Evolutionary conservation across 2,888 invertebrate species (phyloP).

Genomic region (Phragmatobia fuliginosa): DNA sequence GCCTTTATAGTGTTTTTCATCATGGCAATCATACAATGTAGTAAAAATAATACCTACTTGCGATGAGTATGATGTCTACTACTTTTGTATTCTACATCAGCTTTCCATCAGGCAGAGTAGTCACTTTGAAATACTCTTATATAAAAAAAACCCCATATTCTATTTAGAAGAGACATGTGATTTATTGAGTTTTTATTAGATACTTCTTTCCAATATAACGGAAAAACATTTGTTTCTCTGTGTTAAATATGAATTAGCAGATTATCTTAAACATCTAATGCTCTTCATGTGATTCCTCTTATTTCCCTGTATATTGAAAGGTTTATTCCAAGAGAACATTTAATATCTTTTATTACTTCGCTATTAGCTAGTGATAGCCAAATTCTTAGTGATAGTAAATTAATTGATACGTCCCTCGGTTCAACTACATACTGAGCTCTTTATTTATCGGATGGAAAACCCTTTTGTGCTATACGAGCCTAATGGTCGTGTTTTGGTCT

Average conservation of each 20-base stretch:
- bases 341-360: conserved; percentile 1
- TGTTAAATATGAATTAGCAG: neutral
- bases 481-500: conserved; percentile 84
- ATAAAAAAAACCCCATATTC: too few species aligned
- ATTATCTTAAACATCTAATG: neutral
- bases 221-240: too few species aligned
- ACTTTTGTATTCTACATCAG: too few species aligned
- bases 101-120: too few species aligned
- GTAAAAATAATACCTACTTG: too few species aligned
- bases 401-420: conserved; percentile 35
- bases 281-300: neutral
- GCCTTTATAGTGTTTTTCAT: too few species aligned
- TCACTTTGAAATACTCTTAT: too few species aligned
- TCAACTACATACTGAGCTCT: conserved; percentile 59
- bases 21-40: too few species aligned
- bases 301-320: neutral
- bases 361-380: neutral
- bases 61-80: too few species aligned
- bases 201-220: too few species aligned
- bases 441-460: conserved; percentile 81
- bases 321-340: neutral
- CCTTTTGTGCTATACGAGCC: conserved; percentile 76
- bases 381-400: conserved; percentile 19
- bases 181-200: too few species aligned
- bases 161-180: too few species aligned